These are phyloP conservation scores for Peromyscus californicus DNA, from an alignment of 2,113 vertebrate genomes.

Conservation along the genomic window DNA sequence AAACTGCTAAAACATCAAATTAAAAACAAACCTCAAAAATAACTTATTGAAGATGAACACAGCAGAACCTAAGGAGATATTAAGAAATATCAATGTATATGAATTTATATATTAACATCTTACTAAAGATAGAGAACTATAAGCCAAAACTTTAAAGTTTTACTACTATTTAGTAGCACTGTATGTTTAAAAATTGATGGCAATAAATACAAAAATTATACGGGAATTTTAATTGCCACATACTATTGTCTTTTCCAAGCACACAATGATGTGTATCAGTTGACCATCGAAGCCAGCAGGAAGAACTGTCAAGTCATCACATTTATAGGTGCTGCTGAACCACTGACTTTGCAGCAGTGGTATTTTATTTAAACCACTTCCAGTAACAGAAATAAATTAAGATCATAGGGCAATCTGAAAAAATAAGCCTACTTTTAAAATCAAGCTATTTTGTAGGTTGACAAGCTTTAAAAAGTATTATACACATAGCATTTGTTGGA, in stretches of 20 bases:
- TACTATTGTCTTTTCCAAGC: constrained; percentile 67
- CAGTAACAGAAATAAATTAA: constrained; percentile 82
- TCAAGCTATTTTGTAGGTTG: constrained; percentile 20
- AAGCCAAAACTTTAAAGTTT: constrained; percentile 53
- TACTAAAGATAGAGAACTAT: constrained; percentile 18
- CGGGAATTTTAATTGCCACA: constrained; percentile 46
- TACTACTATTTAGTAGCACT: neutral
- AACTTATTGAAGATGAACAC: constrained; percentile 49
- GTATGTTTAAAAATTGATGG: neutral
- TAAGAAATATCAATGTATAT: constrained; percentile 51
- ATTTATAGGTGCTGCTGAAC: constrained; percentile 87
- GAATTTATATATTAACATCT: constrained; percentile 12
- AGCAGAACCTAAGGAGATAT: neutral
- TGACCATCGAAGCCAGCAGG: constrained; percentile 73
- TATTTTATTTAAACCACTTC: constrained; percentile 83
- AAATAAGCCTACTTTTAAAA: constrained; percentile 65
- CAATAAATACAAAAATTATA: constrained; percentile 62
- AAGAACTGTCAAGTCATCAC: constrained; percentile 88
- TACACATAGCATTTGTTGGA: neutral
- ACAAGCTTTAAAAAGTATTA: constrained; percentile 39
- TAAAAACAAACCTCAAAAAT: constrained; percentile 54
- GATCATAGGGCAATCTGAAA: constrained; percentile 80
- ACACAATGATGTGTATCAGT: constrained; percentile 75
- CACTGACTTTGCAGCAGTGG: constrained; percentile 69
- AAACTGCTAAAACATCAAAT: constrained; percentile 36